Conservation (phyloP, 2,888 invertebrate genomes). For the Lithophane semibrunnea region DNA sequence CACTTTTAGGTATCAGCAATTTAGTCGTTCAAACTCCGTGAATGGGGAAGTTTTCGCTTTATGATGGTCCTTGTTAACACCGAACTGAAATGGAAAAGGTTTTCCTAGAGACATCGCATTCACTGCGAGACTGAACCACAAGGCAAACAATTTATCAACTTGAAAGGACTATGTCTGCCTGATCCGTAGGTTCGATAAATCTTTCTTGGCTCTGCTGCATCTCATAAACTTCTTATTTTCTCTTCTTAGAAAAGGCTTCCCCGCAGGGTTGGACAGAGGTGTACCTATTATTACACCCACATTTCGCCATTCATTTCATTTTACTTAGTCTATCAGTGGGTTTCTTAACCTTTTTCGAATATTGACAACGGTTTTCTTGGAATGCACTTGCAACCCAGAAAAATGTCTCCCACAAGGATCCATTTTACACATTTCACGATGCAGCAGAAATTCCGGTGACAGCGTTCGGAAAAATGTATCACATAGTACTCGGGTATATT, state of each 20-base stretch:
- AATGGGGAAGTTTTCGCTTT: constrained; percentile 60
- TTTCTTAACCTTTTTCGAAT: neutral
- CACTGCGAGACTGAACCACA: neutral
- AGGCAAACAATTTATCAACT: neutral
- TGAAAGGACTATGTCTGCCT: neutral
- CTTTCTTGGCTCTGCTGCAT: no score
- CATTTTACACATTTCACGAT: neutral
- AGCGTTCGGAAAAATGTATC: neutral
- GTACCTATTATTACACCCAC: neutral
- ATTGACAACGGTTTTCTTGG: neutral
- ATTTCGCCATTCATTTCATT: neutral
- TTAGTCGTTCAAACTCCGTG: constrained; percentile 56
- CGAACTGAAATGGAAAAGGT: constrained; percentile 14
- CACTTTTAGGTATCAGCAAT: constrained; percentile 66
- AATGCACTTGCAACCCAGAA: neutral
- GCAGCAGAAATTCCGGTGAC: neutral
- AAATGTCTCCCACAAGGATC: no score
- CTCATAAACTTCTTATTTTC: neutral
- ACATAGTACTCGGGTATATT: neutral
- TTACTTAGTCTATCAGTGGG: neutral
- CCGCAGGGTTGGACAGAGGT: neutral
- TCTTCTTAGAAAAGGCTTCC: neutral
- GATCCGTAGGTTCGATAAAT: no score
- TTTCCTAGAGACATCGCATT: neutral
- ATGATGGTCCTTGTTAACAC: constrained; percentile 42